Conservation (phyloP, 2,888 invertebrate genomes). For the Dryobotodes eremita region DNA sequence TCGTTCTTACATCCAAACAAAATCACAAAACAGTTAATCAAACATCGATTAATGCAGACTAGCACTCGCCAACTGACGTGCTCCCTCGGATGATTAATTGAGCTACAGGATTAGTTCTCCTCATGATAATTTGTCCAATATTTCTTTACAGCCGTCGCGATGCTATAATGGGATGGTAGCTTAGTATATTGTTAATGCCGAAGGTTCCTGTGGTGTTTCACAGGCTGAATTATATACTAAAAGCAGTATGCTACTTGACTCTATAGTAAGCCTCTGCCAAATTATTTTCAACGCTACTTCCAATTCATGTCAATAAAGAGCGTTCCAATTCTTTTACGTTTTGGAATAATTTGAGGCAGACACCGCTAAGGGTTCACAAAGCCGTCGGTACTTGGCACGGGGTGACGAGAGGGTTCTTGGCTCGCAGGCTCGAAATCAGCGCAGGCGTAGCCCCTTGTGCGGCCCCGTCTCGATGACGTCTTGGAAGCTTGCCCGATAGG, state of each 20-base stretch:
- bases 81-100: constrained; percentile 69
- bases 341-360: constrained; percentile 56
- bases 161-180: constrained; percentile 28
- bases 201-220: constrained; percentile 34
- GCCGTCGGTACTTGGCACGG: constrained; percentile 78
- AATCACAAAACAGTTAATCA: constrained; percentile 69
- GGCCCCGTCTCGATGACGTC: constrained; percentile 76
- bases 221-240: constrained; percentile 9
- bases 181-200: constrained; percentile 15
- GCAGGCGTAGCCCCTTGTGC: constrained; percentile 74
- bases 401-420: constrained; percentile 78
- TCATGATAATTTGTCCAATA: constrained; percentile 60
- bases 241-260: neutral
- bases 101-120: constrained; percentile 64
- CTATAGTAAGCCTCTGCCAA: constrained; percentile 3
- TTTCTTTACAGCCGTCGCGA: constrained; percentile 63
- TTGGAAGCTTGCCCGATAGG: constrained; percentile 87
- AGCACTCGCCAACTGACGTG: constrained; percentile 66
- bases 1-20: constrained; percentile 45
- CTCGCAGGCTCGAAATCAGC: constrained; percentile 72
- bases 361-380: constrained; percentile 59
- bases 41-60: constrained; percentile 62
- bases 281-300: constrained; percentile 26
- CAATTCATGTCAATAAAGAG: constrained; percentile 37
- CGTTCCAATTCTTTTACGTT: constrained; percentile 41